Evolutionary conservation across 2,888 invertebrate genomes (phyloP).

Genomic region (Pheosia gnoma): DNA sequence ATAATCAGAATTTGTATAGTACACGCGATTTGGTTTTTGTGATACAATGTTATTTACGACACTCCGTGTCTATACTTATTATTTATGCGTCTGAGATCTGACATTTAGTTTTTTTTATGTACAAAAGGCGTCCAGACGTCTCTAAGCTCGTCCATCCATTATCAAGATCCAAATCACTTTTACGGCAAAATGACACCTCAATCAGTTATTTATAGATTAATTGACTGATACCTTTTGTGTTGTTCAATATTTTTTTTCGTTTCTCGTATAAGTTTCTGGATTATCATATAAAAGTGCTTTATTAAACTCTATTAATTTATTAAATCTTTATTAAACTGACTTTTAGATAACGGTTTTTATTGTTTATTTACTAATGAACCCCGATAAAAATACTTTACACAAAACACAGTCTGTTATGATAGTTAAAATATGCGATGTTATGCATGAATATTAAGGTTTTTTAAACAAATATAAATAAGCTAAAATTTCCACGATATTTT

Average conservation of each 20-base stretch:
- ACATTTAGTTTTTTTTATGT: no score
- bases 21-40: no score
- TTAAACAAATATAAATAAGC: no score
- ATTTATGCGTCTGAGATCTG: neutral
- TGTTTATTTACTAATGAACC: slow-evolving; percentile 8
- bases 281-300: slow-evolving; percentile 9
- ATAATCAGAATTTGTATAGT: no score
- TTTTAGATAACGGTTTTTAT: neutral
- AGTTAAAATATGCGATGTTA: neutral
- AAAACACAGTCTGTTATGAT: neutral
- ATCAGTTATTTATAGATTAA: slow-evolving; percentile 40
- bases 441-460: neutral
- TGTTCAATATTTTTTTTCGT: slow-evolving; percentile 17
- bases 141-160: neutral
- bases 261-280: slow-evolving; percentile 7
- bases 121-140: no score
- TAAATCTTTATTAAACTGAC: no score
- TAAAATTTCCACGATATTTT: no score
- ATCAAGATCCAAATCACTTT: slow-evolving; percentile 11
- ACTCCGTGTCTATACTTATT: no score
- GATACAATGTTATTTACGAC: no score
- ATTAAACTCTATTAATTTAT: no score
- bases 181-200: slow-evolving; percentile 41
- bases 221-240: slow-evolving; percentile 28
- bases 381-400: slow-evolving; percentile 2